A percentile compares a stretch with the other conserved stretches of the same genome.
These are phyloP conservation scores for Netelia inedita DNA, from an alignment of 2,888 invertebrate genomes.

Conservation along the genomic window DNA sequence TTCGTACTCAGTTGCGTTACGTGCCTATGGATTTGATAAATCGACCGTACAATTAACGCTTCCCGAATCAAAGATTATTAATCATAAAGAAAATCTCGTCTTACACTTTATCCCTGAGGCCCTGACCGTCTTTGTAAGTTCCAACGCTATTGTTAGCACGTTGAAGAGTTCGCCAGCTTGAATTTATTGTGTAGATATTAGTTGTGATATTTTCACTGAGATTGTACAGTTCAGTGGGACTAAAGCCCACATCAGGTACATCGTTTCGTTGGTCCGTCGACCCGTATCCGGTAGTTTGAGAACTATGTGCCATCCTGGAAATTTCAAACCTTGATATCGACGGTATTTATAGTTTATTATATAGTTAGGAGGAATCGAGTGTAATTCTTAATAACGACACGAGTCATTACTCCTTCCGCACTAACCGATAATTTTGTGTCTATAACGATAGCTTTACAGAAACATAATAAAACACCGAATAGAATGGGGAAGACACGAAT, in stretches of 20 bases:
- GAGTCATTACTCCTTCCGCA: neutral
- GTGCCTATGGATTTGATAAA: slow-evolving; percentile 86
- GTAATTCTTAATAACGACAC: neutral
- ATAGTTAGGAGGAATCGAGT: neutral
- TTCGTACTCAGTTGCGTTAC: slow-evolving; percentile 91
- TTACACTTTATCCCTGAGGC: slow-evolving; percentile 89
- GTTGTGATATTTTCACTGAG: slow-evolving; percentile 93
- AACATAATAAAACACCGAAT: neutral
- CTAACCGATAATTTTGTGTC: neutral
- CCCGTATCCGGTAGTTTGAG: slow-evolving; percentile 82
- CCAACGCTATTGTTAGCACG: slow-evolving; percentile 91
- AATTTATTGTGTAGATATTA: slow-evolving; percentile 92
- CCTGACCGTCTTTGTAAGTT: slow-evolving; percentile 90
- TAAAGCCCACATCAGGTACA: slow-evolving; percentile 90
- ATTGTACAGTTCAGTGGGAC: slow-evolving; percentile 91
- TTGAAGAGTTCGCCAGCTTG: slow-evolving; percentile 90
- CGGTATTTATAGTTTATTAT: slow-evolving; percentile 25
- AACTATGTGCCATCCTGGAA: slow-evolving; percentile 83
- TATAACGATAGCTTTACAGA: neutral
- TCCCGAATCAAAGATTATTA: neutral
- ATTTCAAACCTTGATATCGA: slow-evolving; percentile 7
- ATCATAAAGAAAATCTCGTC: slow-evolving; percentile 69
- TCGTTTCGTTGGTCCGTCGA: slow-evolving; percentile 85
- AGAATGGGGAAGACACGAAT: neutral
- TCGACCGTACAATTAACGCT: slow-evolving; percentile 1